These are phyloP conservation scores for Hyposoter didymator DNA, from an alignment of 2,888 invertebrate genomes.

Conservation along the genomic window DNA sequence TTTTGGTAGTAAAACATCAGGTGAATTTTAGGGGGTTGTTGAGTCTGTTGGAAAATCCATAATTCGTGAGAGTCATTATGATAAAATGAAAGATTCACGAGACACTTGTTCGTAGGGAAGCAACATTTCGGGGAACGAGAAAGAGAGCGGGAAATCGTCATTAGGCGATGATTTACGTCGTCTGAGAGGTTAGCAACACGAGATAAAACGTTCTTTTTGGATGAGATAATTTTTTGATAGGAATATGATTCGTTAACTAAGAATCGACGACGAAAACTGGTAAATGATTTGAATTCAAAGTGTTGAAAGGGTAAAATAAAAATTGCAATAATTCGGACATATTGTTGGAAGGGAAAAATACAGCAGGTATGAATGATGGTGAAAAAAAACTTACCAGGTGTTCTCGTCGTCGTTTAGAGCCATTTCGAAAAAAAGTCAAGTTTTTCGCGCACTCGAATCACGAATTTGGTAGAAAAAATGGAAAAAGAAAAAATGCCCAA, in stretches of 20 bases:
- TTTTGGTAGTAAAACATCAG: not conserved
- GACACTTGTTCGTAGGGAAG: constrained; percentile 69
- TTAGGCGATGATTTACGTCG: not conserved
- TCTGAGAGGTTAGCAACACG: constrained; percentile 34
- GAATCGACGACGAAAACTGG: not conserved
- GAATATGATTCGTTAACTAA: not conserved
- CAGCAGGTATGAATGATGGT: constrained; percentile 39
- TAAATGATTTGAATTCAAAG: not conserved
- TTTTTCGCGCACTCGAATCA: constrained; percentile 22
- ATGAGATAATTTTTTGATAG: too few species aligned
- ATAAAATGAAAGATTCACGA: not conserved
- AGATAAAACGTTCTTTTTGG: not conserved
- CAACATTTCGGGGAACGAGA: not conserved
- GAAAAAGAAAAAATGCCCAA: constrained; percentile 40
- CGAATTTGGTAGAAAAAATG: not conserved
- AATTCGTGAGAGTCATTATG: not conserved
- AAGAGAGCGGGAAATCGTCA: constrained; percentile 7
- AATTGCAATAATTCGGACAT: not conserved
- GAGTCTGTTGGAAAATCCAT: not conserved
- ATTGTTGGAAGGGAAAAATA: constrained; percentile 20
- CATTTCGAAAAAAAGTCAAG: constrained; percentile 83
- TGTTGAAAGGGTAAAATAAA: not conserved
- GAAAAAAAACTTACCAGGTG: constrained; percentile 86
- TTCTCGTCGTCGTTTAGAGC: constrained; percentile 87
- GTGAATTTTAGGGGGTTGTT: not conserved